These are phyloP conservation scores for Hoplostethus atlanticus DNA, from an alignment of 2,797 vertebrate species.

Conservation along the genomic window DNA sequence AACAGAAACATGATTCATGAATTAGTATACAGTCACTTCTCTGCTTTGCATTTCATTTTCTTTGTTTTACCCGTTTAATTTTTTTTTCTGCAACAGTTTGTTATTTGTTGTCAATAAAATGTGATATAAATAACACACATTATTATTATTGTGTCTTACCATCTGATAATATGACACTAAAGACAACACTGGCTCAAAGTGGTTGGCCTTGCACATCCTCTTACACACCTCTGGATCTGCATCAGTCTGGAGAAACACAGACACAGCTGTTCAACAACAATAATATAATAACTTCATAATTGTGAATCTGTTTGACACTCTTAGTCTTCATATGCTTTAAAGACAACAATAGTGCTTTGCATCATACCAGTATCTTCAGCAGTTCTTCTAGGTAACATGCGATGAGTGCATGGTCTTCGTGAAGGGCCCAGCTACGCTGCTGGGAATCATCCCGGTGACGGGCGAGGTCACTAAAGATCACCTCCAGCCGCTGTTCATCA, in stretches of 20 bases:
- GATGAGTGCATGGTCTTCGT: constrained; percentile 95
- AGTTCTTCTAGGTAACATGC: constrained; percentile 97
- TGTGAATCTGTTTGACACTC: constrained; percentile 7
- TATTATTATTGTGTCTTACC: constrained; percentile 82
- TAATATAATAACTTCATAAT: background rate
- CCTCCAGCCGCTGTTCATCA: constrained; percentile 95
- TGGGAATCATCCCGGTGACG: constrained; percentile 94
- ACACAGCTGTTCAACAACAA: background rate
- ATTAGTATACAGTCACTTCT: too few relatives aligned
- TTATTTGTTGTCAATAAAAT: too few relatives aligned
- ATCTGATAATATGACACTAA: constrained; percentile 98
- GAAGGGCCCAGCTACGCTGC: constrained; percentile 98
- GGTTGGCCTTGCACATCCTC: constrained; percentile 94
- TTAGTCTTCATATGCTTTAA: background rate
- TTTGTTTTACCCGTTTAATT: background rate
- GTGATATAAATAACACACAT: background rate
- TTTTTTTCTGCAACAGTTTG: too few relatives aligned
- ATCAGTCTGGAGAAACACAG: constrained; percentile 88
- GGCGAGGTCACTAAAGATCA: constrained; percentile 94
- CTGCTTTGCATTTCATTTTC: too few relatives aligned
- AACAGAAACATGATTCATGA: too few relatives aligned
- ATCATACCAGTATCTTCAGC: constrained; percentile 93
- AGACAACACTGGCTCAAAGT: constrained; percentile 92
- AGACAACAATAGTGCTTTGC: background rate
- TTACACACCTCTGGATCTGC: constrained; percentile 98